A percentile compares a stretch with the other conserved stretches of the same genome.
Conservation (phyloP, 2,797 vertebrate species). For the Mareca penelope region DNA sequence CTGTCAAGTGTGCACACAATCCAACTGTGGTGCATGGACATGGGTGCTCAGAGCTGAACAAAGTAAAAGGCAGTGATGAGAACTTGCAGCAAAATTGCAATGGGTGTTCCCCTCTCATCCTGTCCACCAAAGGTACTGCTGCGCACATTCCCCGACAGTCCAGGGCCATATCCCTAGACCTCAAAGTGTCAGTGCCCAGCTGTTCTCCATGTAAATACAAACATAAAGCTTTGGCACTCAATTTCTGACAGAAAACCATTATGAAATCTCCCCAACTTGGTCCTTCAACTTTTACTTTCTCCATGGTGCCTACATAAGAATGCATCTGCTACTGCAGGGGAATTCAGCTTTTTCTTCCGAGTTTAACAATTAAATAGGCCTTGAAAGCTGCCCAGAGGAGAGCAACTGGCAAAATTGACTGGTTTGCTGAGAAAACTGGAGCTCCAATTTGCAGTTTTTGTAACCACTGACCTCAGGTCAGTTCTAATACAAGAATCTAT, state of each 20-base stretch:
- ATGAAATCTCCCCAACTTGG: not conserved
- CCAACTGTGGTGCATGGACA: not conserved
- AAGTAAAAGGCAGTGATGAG: not conserved
- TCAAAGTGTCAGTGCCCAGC: not conserved
- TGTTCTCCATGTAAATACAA: not conserved
- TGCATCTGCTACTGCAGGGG: not conserved
- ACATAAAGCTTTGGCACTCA: not conserved
- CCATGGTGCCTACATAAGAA: not conserved
- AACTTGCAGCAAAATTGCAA: not conserved
- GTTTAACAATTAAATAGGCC: conserved; percentile 13
- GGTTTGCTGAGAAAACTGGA: not conserved
- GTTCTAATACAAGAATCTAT: conserved; percentile 24
- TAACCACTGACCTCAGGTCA: conserved; percentile 15
- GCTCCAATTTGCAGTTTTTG: not conserved
- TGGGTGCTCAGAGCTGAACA: not conserved
- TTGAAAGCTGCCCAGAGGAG: not conserved
- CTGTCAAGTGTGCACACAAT: not conserved
- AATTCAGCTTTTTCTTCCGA: conserved; percentile 7
- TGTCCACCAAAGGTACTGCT: not conserved
- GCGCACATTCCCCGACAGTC: not conserved
- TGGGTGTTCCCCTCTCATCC: not conserved
- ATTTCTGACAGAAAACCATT: not conserved
- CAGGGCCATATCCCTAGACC: not conserved
- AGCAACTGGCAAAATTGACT: not conserved
- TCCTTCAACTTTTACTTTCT: not conserved